Evolutionary conservation across 2,888 invertebrate species (phyloP).

Genomic region (Tricholauxania praeusta): DNA sequence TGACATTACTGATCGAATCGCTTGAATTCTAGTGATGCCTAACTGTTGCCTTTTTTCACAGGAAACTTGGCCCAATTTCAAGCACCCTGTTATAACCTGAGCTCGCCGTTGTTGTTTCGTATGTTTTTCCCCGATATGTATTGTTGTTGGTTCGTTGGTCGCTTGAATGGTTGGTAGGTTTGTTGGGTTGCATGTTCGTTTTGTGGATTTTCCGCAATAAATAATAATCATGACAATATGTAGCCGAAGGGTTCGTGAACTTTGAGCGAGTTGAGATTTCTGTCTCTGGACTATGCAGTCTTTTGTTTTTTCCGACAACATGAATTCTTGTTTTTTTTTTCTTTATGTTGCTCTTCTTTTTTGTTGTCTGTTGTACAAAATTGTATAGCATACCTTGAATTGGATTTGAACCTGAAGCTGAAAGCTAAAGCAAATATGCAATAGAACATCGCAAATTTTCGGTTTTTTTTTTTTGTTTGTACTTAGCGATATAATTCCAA

Average conservation of each 20-base stretch:
- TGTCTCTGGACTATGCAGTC: not conserved
- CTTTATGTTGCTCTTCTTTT: no score
- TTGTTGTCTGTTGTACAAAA: not conserved
- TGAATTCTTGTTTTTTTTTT: no score
- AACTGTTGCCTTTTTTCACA: no score
- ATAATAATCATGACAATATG: slow-evolving; percentile 40
- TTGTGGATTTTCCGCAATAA: slow-evolving; percentile 33
- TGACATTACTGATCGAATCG: no score
- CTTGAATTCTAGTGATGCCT: no score
- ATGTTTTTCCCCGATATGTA: not conserved
- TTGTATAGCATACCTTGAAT: slow-evolving; percentile 3
- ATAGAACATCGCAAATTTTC: not conserved
- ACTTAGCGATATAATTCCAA: slow-evolving; percentile 4
- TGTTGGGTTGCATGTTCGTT: slow-evolving; percentile 1
- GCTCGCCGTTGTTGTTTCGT: slow-evolving; percentile 8
- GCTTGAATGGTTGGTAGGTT: not conserved
- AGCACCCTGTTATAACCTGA: slow-evolving; percentile 1
- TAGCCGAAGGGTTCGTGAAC: slow-evolving; percentile 37
- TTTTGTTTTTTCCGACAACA: slow-evolving; percentile 17
- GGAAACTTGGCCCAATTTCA: no score
- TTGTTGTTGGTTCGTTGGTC: slow-evolving; percentile 4
- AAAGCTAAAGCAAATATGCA: slow-evolving; percentile 11
- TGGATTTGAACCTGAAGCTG: slow-evolving; percentile 9
- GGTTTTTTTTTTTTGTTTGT: not conserved
- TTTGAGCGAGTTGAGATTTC: slow-evolving; percentile 33